Evolutionary conservation across 2,888 invertebrate species (phyloP).

Genomic region (Strigamia crassipes): DNA sequence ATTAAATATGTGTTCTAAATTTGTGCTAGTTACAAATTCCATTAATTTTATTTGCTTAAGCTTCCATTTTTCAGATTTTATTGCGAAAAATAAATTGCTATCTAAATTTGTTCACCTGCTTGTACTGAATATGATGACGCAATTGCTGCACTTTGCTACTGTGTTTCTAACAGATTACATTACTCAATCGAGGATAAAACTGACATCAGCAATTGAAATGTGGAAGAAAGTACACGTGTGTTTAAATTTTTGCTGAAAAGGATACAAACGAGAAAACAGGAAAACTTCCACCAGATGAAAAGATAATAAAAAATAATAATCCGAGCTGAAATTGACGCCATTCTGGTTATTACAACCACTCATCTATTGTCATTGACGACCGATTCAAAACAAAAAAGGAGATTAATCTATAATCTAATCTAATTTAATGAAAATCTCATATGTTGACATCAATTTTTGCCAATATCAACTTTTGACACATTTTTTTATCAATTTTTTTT

Average conservation of each 20-base stretch:
- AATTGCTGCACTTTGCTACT: slow-evolving; percentile 15
- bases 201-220: slow-evolving; percentile 17
- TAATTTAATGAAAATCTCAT: too few species aligned
- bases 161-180: background rate
- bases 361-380: too few species aligned
- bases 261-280: background rate
- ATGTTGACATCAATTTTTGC: too few species aligned
- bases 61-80: background rate
- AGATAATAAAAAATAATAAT: background rate
- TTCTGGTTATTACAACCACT: too few species aligned
- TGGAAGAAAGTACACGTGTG: background rate
- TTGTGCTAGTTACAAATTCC: background rate
- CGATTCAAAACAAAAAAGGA: too few species aligned
- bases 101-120: background rate
- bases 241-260: background rate
- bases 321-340: too few species aligned
- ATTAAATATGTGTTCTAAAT: background rate
- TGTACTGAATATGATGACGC: background rate
- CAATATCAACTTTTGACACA: too few species aligned
- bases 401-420: too few species aligned
- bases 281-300: background rate
- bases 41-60: background rate
- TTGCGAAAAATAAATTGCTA: slow-evolving; percentile 2
- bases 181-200: background rate
- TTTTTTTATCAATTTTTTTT: too few species aligned